These are phyloP conservation scores for Archegozetes longisetosus DNA, from an alignment of 1,140 invertebrate species.

Conservation along the genomic window DNA sequence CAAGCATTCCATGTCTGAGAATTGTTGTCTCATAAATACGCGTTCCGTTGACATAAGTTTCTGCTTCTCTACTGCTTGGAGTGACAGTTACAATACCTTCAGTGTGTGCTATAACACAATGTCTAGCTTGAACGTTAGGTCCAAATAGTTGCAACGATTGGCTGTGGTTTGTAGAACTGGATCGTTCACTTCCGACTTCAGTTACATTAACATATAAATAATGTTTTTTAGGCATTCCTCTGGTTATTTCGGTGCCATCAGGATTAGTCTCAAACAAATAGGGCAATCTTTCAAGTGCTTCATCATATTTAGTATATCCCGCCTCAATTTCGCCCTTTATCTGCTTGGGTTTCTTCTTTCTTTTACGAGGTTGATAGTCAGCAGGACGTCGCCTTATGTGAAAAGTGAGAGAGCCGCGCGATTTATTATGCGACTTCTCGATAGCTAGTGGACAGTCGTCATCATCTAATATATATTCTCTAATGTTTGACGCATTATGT, in stretches of 20 bases:
- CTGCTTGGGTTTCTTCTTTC: conserved; percentile 65
- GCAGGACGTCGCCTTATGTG: conserved; percentile 73
- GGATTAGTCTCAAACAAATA: conserved; percentile 6
- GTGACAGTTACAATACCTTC: conserved; percentile 82
- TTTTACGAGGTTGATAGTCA: conserved; percentile 67
- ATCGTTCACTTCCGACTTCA: conserved; percentile 49
- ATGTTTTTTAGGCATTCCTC: conserved; percentile 37
- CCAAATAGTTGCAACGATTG: conserved; percentile 38
- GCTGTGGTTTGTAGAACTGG: conserved; percentile 27
- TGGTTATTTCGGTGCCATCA: conserved; percentile 45
- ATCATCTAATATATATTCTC: conserved; percentile 80
- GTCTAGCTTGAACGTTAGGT: conserved; percentile 69
- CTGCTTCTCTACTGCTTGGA: conserved; percentile 75
- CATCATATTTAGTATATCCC: conserved; percentile 29
- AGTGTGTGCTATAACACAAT: conserved; percentile 79
- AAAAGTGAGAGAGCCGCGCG: conserved; percentile 78
- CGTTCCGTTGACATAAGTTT: conserved; percentile 83
- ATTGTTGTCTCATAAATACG: conserved; percentile 81
- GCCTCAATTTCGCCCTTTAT: conserved; percentile 38
- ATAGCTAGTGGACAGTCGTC: conserved; percentile 92
- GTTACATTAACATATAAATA: conserved; percentile 49
- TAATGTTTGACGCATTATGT: conserved; percentile 22
- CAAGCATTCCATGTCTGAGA: conserved; percentile 43
- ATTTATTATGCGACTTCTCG: conserved; percentile 30
- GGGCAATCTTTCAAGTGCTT: conserved; percentile 28